These are phyloP conservation scores for Candidula unifasciata DNA, from an alignment of 2,888 invertebrate genomes.

Conservation along the genomic window DNA sequence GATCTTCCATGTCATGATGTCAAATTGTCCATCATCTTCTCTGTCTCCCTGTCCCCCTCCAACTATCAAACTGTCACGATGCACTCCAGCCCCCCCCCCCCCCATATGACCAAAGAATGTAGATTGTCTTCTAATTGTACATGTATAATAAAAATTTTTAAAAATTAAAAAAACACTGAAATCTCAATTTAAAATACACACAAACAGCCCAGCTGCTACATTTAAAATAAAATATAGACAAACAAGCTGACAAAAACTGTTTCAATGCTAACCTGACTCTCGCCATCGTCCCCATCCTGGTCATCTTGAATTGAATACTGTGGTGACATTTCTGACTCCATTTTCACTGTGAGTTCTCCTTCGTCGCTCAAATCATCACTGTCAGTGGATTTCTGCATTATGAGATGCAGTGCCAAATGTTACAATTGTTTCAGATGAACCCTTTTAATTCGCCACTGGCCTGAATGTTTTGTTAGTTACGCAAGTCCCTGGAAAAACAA, in stretches of 20 bases:
- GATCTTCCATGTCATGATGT: no score
- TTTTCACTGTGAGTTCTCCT: constrained; percentile 46
- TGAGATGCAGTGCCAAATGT: constrained; percentile 31
- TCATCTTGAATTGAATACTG: constrained; percentile 37
- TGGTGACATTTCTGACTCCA: constrained; percentile 53
- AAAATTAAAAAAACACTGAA: no score
- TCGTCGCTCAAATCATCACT: constrained; percentile 49
- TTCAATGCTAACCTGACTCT: constrained; percentile 19
- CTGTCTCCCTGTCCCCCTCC: no score
- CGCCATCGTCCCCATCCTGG: constrained; percentile 51
- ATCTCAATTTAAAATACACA: no score
- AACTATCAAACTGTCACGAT: no score
- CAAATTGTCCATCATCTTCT: no score
- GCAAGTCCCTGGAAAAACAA: constrained; percentile 25
- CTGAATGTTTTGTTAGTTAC: constrained; percentile 20
- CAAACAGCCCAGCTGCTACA: no score
- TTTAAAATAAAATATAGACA: neutral
- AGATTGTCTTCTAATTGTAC: no score
- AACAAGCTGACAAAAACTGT: neutral
- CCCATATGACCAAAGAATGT: no score
- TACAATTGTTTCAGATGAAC: no score
- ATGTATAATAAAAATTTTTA: no score
- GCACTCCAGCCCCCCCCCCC: no score
- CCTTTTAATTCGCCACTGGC: neutral
- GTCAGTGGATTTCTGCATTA: constrained; percentile 47